Conservation (phyloP, 1,140 invertebrate genomes). For the Samia ricini region DNA sequence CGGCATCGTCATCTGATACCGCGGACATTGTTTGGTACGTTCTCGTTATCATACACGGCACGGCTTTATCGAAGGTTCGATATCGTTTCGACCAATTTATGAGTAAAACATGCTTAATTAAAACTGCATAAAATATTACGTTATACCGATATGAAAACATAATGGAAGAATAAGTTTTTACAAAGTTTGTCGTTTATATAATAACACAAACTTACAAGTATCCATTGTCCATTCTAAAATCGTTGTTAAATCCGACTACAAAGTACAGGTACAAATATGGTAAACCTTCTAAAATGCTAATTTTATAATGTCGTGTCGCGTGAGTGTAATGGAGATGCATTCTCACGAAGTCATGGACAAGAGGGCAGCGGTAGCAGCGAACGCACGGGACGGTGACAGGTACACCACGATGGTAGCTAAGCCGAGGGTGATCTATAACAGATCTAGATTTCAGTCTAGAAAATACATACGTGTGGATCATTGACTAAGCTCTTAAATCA, state of each 20-base stretch:
- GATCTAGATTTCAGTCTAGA: not conserved
- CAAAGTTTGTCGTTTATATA: too few species aligned
- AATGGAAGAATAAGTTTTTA: too few species aligned
- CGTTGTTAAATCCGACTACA: too few species aligned
- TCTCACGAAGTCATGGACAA: slow-evolving; percentile 4
- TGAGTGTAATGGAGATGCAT: slow-evolving; percentile 16
- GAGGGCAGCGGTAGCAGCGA: slow-evolving; percentile 7
- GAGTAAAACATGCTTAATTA: not conserved
- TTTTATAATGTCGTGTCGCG: slow-evolving; percentile 6
- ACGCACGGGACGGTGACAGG: not conserved
- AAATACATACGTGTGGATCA: not conserved
- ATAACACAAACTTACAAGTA: too few species aligned
- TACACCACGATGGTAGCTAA: slow-evolving; percentile 1
- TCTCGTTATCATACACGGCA: slow-evolving; percentile 18
- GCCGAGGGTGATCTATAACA: slow-evolving; percentile 2
- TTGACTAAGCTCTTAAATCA: too few species aligned
- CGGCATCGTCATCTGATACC: slow-evolving; percentile 44
- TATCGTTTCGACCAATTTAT: not conserved
- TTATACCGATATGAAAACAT: too few species aligned
- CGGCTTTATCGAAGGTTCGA: slow-evolving; percentile 2
- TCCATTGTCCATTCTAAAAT: too few species aligned
- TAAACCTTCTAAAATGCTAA: too few species aligned
- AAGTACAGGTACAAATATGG: too few species aligned
- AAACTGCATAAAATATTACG: too few species aligned
- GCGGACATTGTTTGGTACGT: slow-evolving; percentile 30